Evolutionary conservation across 2,113 vertebrate species (phyloP), one percentile per base, ranked within the genome.

Genomic region (Arothron firmamentum): DNA sequence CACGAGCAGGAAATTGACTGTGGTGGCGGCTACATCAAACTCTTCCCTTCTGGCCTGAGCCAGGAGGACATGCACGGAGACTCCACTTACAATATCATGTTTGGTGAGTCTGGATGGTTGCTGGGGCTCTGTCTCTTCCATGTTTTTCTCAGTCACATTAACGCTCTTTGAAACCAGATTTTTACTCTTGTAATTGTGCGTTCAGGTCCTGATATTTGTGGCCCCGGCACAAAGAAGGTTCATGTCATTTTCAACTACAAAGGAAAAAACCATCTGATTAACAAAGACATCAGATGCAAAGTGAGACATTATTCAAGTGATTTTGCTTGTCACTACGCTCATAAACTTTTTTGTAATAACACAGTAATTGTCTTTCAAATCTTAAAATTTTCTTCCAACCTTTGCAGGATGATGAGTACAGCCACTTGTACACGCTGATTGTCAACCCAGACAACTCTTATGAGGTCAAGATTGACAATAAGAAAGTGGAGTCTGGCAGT

Each of bases 401-500:
- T 23, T 68, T 13, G 12, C 78, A 94, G 92, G 92, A 93, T 65
- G 92, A 94, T 73, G 93, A 93, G 75, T 91, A 90, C 76, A 90
- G 69, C 62, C 90, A 94, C 72, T 84, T 94, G 58, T 94, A 93
- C 75, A 93, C 93, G 2, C 78, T 96, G 65, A 82, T 94, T 1
- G 84, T 95, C 77, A 85, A 80, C 64, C 87, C 92, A 3, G 92
- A 92, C 79, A 92, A 92, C 85, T 94, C 92, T 6, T 94, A 94
- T n/a, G 91, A 91, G 69, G 91, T 96, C 46, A 94, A 95, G 85
- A 93, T 94, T 4, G 91, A 94, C 81, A 94, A 95, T 52, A 87
- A 93, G 70, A 92, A 92, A 67, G 92, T 93, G 3, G 91, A 91
- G 67, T 89, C 90, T 16, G 92, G 92, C 28, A 81, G 46, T 59